phyloP scores from a whole-genome alignment of 2,888 invertebrate species.

The Cephalotes varians region DNA sequence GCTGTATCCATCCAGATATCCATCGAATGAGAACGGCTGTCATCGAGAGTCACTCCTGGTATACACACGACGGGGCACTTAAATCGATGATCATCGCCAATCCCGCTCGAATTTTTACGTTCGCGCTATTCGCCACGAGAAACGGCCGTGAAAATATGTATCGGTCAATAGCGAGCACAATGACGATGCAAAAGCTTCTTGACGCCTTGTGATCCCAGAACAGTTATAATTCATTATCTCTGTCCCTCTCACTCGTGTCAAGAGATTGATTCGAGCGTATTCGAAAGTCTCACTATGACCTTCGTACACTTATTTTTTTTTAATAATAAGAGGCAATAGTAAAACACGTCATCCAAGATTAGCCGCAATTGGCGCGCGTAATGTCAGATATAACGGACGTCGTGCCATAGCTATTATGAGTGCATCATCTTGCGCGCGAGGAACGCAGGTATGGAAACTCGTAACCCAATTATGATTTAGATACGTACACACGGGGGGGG shows the following conservation, averaged over 20 bases:
- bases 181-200: constrained; percentile 37
- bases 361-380: constrained; percentile 20
- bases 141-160: constrained; percentile 11
- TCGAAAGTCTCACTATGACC: constrained; percentile 23
- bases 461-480: constrained; percentile 43
- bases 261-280: constrained; percentile 17
- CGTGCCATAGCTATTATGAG: neutral
- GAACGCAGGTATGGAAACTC: constrained; percentile 17
- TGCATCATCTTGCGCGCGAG: neutral
- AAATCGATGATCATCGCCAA: constrained; percentile 58
- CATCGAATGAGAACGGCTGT: constrained; percentile 53
- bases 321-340: neutral
- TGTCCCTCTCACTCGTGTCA: neutral
- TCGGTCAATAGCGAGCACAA: constrained; percentile 25
- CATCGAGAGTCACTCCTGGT: constrained; percentile 45
- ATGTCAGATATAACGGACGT: neutral
- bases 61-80: constrained; percentile 41
- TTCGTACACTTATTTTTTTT: neutral
- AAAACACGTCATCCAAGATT: constrained; percentile 4
- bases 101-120: constrained; percentile 36
- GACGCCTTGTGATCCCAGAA: constrained; percentile 29
- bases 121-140: constrained; percentile 21
- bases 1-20: constrained; percentile 57
- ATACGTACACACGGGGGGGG: neutral
- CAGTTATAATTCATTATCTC: constrained; percentile 8